Evolutionary conservation across 1,140 invertebrate genomes (phyloP), one percentile per base, ranked within the genome.

Genomic region (Drosophila nikananu): DNA sequence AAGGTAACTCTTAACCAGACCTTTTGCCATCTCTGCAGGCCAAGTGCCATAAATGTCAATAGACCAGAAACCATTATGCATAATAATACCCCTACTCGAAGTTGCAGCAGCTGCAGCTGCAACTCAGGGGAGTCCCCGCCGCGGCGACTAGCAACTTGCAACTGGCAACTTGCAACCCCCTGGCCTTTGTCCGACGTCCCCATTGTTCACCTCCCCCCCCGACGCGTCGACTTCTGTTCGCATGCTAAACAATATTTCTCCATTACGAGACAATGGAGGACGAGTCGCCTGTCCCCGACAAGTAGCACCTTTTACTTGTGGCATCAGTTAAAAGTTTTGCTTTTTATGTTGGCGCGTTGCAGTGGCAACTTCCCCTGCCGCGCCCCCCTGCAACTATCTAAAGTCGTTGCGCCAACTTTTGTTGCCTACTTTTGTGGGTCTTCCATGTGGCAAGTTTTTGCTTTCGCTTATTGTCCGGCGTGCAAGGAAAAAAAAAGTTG

Each of bases 251-350:
- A 86, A 86, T 86, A 83, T 86, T 86, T 86, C 84, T 86, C 83
- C 83, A 86, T 86, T 86, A 86, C 80, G 72, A 83, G 76, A 87
- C 83, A 86, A 86, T 87, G 83, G n/a, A n/a, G 77, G 78, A 51
- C 76, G 67, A 78, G 51, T 67, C 64, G 67, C 46, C 44, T 63
- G 60, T 66, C 49, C 49, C 65, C 59, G 83, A 87, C 83, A 87
- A 86, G 83, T 83, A 87, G 84, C 83, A 86, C 83, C 83, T 86
- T 86, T 86, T 86, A 83, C 83, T 87, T 84, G 81, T 84, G 80
- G 76, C 75, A 86, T 83, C 83, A 87, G 80, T 83, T 81, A 67
- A 87, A 86, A 86, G 80, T 86, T 86, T 87, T 86, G 83, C 83
- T 79, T 86, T 86, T 86, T 86, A 86, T 86, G 82, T 75, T 81